Conservation (phyloP, 2,888 invertebrate genomes). For the Lithosia quadra region DNA sequence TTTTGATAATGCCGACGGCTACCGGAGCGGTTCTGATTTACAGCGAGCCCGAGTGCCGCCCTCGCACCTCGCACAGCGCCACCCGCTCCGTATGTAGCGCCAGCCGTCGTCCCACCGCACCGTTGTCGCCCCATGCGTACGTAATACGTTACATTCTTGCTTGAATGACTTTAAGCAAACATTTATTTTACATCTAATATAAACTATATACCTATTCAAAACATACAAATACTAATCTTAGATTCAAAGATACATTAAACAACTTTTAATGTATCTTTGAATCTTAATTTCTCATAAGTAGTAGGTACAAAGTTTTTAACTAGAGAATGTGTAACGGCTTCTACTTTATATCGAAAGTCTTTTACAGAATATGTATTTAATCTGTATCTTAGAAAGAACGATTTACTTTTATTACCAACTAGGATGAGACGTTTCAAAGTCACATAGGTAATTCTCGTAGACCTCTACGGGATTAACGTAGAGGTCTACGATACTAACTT, state of each 20-base stretch:
- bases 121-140: slow-evolving; percentile 1
- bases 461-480: not conserved
- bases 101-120: not conserved
- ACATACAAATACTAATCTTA: not conserved
- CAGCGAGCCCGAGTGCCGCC: slow-evolving; percentile 57
- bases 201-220: not conserved
- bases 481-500: not conserved
- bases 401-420: not conserved
- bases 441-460: not conserved
- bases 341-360: not conserved
- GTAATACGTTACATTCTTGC: slow-evolving; percentile 11
- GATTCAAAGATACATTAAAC: no score
- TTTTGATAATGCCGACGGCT: slow-evolving; percentile 85
- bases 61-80: slow-evolving; percentile 33
- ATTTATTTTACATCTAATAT: slow-evolving; percentile 11
- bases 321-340: not conserved
- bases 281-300: not conserved
- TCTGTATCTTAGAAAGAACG: not conserved
- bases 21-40: slow-evolving; percentile 83
- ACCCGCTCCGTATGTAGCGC: not conserved
- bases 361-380: not conserved
- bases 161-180: slow-evolving; percentile 18
- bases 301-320: not conserved
- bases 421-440: not conserved
- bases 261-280: not conserved